A percentile compares a stretch with the other conserved stretches of the same genome.
These are phyloP conservation scores for Microctonus brassicae DNA, from an alignment of 2,888 invertebrate genomes.

Conservation along the genomic window DNA sequence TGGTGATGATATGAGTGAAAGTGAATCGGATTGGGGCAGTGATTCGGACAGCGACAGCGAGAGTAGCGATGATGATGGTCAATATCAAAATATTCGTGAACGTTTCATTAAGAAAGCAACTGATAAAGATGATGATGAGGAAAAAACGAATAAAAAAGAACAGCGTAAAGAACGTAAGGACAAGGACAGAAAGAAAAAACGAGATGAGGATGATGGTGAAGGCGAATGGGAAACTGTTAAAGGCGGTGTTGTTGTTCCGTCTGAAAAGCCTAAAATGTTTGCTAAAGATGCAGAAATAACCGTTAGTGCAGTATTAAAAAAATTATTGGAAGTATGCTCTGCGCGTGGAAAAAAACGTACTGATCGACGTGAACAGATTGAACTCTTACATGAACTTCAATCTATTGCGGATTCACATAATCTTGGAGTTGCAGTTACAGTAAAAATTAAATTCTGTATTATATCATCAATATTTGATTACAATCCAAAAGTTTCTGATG, in stretches of 20 bases:
- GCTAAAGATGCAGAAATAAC: slow-evolving; percentile 98
- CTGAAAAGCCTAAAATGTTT: slow-evolving; percentile 97
- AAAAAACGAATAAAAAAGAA: slow-evolving; percentile 72
- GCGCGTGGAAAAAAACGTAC: slow-evolving; percentile 97
- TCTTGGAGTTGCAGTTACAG: slow-evolving; percentile 90
- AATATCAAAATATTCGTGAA: slow-evolving; percentile 82
- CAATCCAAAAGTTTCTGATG: slow-evolving; percentile 96
- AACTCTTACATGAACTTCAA: slow-evolving; percentile 90
- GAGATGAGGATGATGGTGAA: slow-evolving; percentile 83
- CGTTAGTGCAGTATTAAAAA: slow-evolving; percentile 90
- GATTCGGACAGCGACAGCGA: slow-evolving; percentile 84
- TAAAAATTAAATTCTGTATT: slow-evolving; percentile 93
- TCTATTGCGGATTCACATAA: slow-evolving; percentile 88
- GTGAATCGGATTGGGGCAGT: slow-evolving; percentile 89
- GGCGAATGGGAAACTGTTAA: slow-evolving; percentile 94
- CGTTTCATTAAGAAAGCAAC: slow-evolving; percentile 82
- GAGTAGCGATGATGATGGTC: slow-evolving; percentile 86
- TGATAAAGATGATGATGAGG: slow-evolving; percentile 77
- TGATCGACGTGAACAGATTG: slow-evolving; percentile 95
- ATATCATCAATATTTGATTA: slow-evolving; percentile 97
- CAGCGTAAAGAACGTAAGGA: slow-evolving; percentile 72
- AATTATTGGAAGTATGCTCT: slow-evolving; percentile 92
- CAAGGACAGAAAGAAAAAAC: slow-evolving; percentile 73
- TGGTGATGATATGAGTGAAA: slow-evolving; percentile 83
- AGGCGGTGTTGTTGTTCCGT: slow-evolving; percentile 86